Base-by-base conservation (phyloP, 2,113 vertebrate genomes). In the Ibidorhyncha struthersii region DNA sequence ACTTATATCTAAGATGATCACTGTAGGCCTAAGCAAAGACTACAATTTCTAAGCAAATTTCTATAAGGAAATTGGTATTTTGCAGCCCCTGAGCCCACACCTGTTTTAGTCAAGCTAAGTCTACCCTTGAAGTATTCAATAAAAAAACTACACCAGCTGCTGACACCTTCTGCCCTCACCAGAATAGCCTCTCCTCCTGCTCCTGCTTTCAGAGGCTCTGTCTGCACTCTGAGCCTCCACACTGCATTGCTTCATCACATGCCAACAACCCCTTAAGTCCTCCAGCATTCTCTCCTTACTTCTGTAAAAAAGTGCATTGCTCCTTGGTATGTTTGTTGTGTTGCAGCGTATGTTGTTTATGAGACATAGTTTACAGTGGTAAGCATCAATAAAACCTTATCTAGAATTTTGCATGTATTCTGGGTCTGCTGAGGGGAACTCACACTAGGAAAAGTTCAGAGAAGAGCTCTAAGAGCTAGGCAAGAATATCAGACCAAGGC, bases 371-470 rank as follows among this genome's bases (percentile, higher is more conserved):
- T 88, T 87, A 63, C 8, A n/a, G 16, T 10, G 5, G 14, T 38
- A 69, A 66, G 12, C 9, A 38, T 9, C 0, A 0, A n/a, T 20
- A 26, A 85, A 82, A 76, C 8, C 12, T 72, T 3, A 1, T 34
- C 13, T 62, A 69, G 26, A 62, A 40, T 73, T 95, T 38, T 59
- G 21, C 40, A 50, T 0, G 0, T 19, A 52, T 3, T 47, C 11
- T 62, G 3, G 5, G 10, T 82, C 34, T 69, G 20, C n/a, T 86
- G 32, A 56, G 34, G 5, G 29, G 43, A 83, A 36, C n/a, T 80
- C 34, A 53, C 7, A 10, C 25, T 47, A 20, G 26, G 65, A 62
- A 77, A 43, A 5, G 7, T 36, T 93, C 52, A 69, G 50, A 79
- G 22, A 81, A 74, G 27, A 52, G 4, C 14, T 82, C 4, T 49